Percentiles rank a stretch among this genome's conserved stretches.
phyloP scores from a whole-genome alignment of 2,888 invertebrate genomes.

The Latrodectus hesperus region DNA sequence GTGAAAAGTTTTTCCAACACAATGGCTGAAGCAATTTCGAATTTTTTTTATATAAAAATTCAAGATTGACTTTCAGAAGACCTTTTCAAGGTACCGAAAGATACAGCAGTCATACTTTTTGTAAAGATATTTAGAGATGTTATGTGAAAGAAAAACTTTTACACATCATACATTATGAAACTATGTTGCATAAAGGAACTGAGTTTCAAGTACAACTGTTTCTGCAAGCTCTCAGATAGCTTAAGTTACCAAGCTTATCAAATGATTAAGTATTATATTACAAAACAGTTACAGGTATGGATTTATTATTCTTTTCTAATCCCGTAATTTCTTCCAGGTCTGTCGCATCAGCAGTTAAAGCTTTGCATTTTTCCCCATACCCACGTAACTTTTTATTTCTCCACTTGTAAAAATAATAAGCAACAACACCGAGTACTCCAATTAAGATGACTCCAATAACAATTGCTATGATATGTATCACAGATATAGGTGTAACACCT shows the following conservation, averaged over 20 bases:
- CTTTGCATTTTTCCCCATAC: constrained; percentile 64
- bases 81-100: neutral
- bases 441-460: constrained; percentile 42
- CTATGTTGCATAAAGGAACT: constrained; percentile 22
- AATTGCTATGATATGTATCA: constrained; percentile 44
- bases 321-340: constrained; percentile 63
- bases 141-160: neutral
- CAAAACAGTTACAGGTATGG: constrained; percentile 65
- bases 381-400: constrained; percentile 48
- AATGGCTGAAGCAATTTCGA: neutral
- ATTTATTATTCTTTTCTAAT: constrained; percentile 55
- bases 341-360: constrained; percentile 64
- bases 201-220: constrained; percentile 32
- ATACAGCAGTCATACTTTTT: neutral
- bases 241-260: constrained; percentile 37
- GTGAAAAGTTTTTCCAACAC: neutral
- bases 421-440: constrained; percentile 22
- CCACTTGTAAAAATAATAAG: constrained; percentile 46
- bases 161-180: neutral
- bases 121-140: neutral
- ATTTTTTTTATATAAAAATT: neutral
- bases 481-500: constrained; percentile 58
- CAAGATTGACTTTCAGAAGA: neutral
- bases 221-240: constrained; percentile 54
- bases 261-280: constrained; percentile 49